Conservation (phyloP, 2,113 vertebrate species). For the Sylvietta virens region DNA sequence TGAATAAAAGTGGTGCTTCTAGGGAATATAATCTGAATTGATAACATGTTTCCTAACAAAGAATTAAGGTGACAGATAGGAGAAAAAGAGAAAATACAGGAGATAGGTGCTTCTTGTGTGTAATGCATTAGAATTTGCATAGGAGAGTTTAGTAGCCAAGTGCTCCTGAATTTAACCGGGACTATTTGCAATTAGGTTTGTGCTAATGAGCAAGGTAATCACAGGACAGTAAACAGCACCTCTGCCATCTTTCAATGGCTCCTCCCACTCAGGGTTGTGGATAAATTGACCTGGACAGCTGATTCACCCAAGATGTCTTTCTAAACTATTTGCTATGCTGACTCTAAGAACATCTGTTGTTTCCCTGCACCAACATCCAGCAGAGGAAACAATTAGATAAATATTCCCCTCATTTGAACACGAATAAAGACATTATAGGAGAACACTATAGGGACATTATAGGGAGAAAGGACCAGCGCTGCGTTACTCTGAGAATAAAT, state of each 20-base stretch:
- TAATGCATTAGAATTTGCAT: neutral
- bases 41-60: neutral
- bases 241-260: neutral
- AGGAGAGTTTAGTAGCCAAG: neutral
- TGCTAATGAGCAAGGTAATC: neutral
- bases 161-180: neutral
- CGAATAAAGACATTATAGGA: neutral
- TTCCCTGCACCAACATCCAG: neutral
- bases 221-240: neutral
- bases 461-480: neutral
- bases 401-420: neutral
- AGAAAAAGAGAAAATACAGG: neutral
- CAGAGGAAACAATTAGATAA: neutral
- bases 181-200: neutral
- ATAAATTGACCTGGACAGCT: neutral
- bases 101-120: neutral
- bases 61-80: neutral
- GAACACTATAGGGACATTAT: neutral
- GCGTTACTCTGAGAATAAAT: conserved; percentile 29
- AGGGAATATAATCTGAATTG: neutral
- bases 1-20: neutral
- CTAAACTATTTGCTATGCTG: neutral
- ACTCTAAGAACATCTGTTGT: conserved; percentile 2
- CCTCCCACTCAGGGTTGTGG: neutral
- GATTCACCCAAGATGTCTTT: neutral